phyloP scores from a whole-genome alignment of 2,797 vertebrate genomes.

The Limosa lapponica region DNA sequence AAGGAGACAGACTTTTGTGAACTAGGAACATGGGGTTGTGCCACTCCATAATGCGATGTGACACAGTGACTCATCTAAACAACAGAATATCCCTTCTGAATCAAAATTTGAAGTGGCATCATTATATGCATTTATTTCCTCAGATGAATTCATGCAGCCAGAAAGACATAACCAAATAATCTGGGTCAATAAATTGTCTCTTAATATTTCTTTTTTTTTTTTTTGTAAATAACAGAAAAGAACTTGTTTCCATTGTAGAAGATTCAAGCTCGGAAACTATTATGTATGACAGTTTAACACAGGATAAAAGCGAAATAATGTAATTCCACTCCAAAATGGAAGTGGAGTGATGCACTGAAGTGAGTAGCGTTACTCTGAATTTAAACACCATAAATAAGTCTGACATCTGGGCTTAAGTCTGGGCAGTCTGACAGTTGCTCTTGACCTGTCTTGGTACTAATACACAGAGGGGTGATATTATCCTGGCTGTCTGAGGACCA shows the following conservation, averaged over 20 bases:
- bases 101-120: conserved; percentile 4
- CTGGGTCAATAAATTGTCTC: neutral
- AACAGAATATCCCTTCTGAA: neutral
- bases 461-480: neutral
- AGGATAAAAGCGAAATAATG: neutral
- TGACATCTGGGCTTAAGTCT: neutral
- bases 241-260: neutral
- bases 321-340: neutral
- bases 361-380: neutral
- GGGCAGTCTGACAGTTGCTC: neutral
- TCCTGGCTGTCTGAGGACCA: neutral
- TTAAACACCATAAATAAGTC: neutral
- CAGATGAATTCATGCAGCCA: neutral
- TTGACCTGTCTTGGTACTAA: neutral
- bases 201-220: neutral
- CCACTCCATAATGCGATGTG: neutral
- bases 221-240: neutral
- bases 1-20: neutral
- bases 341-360: neutral
- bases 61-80: neutral
- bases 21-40: neutral
- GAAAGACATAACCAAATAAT: neutral
- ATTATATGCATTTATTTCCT: conserved; percentile 1
- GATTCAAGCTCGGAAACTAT: neutral
- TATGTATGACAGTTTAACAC: neutral